Evolutionary conservation across 2,888 invertebrate genomes (phyloP).

Genomic region (Rotaria sp.): DNA sequence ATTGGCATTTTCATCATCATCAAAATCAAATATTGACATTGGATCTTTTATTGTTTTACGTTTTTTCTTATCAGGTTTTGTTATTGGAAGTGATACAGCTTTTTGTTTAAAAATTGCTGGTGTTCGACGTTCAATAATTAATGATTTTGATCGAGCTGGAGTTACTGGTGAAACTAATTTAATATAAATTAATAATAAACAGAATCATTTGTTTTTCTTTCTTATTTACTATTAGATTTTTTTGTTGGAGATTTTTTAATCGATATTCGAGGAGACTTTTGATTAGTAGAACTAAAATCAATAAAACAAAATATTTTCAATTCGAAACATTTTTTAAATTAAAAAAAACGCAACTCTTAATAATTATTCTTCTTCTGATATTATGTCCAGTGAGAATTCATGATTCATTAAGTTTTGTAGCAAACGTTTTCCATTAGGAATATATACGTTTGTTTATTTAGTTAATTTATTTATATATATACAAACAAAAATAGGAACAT

Average conservation of each 20-base stretch:
- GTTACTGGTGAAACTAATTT: neutral
- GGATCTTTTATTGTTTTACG: conserved; percentile 2
- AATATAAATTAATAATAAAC: no score
- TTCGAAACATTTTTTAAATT: no score
- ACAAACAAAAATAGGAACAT: neutral
- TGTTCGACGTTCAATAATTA: neutral
- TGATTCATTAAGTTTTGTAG: no score
- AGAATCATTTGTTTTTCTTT: neutral
- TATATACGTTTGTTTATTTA: no score
- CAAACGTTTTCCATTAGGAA: no score
- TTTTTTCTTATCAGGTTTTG: conserved; percentile 21
- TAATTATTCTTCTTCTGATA: no score
- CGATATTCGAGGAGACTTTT: neutral
- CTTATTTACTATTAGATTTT: neutral
- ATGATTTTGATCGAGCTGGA: neutral
- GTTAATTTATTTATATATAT: neutral
- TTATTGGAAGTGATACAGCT: neutral
- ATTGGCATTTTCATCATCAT: neutral
- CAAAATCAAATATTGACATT: conserved; percentile 27
- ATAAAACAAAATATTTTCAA: no score
- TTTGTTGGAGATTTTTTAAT: neutral
- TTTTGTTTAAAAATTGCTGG: conserved; percentile 4
- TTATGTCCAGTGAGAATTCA: no score
- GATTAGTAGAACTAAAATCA: neutral
- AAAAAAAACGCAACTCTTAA: no score